Base-by-base conservation (phyloP, 2,113 vertebrate genomes). In the Zosterops lateralis region DNA sequence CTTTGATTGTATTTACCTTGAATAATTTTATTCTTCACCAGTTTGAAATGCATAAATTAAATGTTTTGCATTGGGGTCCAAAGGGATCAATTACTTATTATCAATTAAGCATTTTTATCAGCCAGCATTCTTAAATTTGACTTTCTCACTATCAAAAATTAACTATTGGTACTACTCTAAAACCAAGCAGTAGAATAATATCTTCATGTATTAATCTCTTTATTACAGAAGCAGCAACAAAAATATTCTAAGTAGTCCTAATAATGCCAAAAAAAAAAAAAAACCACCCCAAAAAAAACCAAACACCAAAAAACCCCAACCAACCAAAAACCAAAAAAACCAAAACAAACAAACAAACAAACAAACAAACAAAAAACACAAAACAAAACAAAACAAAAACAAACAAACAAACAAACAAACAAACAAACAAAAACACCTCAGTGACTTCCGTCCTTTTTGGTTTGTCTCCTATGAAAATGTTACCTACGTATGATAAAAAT, bases 91-190 rank as follows among this genome's bases (percentile, higher is more conserved):
- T 62, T 57, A 32, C 13, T 89, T 28, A 40, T 92, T 89, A 84
- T 88, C 47, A 92, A 28, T 83, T 92, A 85, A 89, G 22, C 7
- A 9, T 82, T 77, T 94, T 92, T 19, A 87, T 90, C 76, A 92
- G 57, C 66, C 47, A 84, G 7, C 22, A 38, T 71, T 95, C 57
- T 90, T 88, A 91, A 84, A 81, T 34, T 84, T 86, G 38, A 40
- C 29, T 73, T 82, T 79, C n/a, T 90, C 45, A n/a, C 40, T 53
- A 65, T 53, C 5, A 2, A 82, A 95, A 89, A 85, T 67, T 57
- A 86, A 87, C 6, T 31, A 51, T 53, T 81, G 29, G 22, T 81
- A 31, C 21, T 79, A 70, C 66, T 82, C 74, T 73, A 70, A 54
- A 72, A 80, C 17, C 38, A n/a, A 74, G 0, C 16, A 51, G 17